Evolutionary conservation across 2,113 vertebrate species (phyloP).

Genomic region (Irena cyanogastra): DNA sequence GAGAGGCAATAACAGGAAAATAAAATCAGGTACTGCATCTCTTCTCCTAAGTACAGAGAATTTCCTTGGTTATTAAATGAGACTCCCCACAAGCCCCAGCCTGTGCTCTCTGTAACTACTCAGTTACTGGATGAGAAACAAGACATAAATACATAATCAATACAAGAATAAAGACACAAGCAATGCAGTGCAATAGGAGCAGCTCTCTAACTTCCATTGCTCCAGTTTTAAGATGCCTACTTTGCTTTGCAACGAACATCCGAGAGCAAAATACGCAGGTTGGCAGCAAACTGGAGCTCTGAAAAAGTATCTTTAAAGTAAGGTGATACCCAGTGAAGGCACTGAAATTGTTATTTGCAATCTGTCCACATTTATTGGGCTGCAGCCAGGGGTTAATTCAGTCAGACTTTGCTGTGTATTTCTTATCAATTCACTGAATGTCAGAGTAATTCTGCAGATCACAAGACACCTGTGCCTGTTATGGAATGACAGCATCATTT

Average conservation of each 20-base stretch:
- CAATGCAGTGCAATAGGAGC: neutral
- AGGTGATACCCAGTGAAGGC: neutral
- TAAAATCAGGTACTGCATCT: conserved; percentile 13
- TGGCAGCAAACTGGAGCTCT: neutral
- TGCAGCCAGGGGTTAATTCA: neutral
- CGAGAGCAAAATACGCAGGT: neutral
- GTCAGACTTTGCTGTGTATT: neutral
- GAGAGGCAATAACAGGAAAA: conserved; percentile 17
- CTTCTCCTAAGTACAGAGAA: neutral
- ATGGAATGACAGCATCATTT: neutral
- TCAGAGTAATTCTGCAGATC: neutral
- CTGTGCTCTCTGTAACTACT: neutral
- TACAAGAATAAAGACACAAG: neutral
- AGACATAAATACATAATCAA: neutral
- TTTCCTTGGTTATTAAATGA: conserved; percentile 7
- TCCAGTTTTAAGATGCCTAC: neutral
- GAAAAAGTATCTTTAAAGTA: neutral
- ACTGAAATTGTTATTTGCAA: neutral
- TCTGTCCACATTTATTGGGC: neutral
- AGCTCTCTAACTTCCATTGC: neutral
- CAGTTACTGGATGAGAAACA: neutral
- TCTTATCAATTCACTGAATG: neutral
- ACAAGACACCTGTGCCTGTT: neutral
- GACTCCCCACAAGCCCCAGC: neutral
- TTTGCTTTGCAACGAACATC: neutral